Evolutionary conservation across 2,888 invertebrate genomes (phyloP).

Genomic region (Lumbricus terrestris): DNA sequence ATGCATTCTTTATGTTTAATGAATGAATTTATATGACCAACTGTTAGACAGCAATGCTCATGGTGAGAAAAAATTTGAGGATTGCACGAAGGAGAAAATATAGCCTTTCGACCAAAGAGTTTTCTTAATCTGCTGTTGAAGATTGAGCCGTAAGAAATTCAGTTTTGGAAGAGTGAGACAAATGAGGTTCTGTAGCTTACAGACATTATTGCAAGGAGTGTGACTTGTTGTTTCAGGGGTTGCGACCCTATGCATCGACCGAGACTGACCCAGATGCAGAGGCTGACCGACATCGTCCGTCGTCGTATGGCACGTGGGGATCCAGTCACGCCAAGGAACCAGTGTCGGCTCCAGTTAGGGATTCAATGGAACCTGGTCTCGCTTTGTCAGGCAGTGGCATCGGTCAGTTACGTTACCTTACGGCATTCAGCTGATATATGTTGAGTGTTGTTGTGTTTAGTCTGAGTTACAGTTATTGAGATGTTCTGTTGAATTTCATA

Average conservation of each 20-base stretch:
- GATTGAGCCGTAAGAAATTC: too few species aligned
- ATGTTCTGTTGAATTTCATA: background rate
- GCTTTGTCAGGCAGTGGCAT: background rate
- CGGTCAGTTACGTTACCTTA: background rate
- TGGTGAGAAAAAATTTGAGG: too few species aligned
- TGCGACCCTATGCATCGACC: background rate
- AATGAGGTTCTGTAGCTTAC: background rate
- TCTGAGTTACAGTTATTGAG: background rate
- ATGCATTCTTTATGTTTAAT: too few species aligned
- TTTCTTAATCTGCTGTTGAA: too few species aligned
- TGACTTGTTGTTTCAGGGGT: background rate
- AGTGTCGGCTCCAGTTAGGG: background rate
- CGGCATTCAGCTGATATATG: background rate
- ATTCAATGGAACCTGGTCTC: background rate
- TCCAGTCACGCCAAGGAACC: slow-evolving; percentile 5
- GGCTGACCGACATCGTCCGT: background rate
- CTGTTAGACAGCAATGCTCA: too few species aligned
- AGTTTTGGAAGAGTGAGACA: too few species aligned
- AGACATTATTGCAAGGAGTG: background rate
- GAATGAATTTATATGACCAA: too few species aligned
- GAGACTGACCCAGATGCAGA: background rate
- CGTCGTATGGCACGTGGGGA: background rate
- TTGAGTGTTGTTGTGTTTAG: background rate
- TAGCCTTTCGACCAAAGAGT: too few species aligned
- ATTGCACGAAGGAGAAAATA: too few species aligned